Conservation (phyloP, 2,113 vertebrate genomes). For the Burhinus bistriatus region DNA sequence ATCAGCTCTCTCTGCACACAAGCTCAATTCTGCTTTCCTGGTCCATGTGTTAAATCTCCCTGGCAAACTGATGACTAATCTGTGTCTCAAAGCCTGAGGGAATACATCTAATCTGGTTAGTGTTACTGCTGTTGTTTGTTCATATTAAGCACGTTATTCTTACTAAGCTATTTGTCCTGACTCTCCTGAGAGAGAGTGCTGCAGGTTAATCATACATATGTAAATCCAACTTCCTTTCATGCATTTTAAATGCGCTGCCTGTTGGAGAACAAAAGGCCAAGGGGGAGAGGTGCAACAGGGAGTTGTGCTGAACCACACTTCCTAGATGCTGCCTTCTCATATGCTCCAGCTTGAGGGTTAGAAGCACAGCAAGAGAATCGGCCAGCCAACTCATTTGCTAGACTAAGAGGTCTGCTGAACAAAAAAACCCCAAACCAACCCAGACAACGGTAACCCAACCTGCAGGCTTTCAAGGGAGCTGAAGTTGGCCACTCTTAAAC, state of each 20-base stretch:
- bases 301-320: background rate
- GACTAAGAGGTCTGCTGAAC: background rate
- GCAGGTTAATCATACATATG: background rate
- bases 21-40: background rate
- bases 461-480: background rate
- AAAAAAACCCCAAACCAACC: background rate
- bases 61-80: background rate
- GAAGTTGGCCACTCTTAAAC: background rate
- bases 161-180: background rate
- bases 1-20: background rate
- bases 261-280: background rate
- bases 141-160: background rate
- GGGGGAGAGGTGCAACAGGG: background rate
- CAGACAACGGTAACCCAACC: background rate
- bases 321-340: background rate
- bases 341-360: background rate
- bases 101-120: background rate
- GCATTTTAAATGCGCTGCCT: background rate
- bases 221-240: background rate
- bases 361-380: background rate
- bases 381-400: background rate
- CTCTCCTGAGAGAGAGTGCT: background rate
- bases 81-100: background rate
- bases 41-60: background rate
- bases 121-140: background rate